Base-by-base conservation (phyloP, 2,888 invertebrate species). In the Hypercompe scribonia region DNA sequence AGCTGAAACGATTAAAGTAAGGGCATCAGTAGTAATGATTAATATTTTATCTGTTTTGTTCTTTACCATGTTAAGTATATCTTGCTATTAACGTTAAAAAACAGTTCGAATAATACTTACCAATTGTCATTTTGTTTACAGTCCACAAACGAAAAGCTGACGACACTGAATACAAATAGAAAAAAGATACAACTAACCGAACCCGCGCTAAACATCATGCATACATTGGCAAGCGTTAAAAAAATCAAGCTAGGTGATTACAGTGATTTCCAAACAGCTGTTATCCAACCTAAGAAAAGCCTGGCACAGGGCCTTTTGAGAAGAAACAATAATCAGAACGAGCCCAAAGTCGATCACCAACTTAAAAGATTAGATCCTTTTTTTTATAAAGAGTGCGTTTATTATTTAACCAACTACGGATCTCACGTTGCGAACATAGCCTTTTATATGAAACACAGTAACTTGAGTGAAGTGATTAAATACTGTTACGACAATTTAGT, bases 321-420 rank as follows among this genome's bases (percentile, higher is more conserved):
- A 42, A 83, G 94, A 54, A 93, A 91, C 75, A 94, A 92, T 70
- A 91, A 92, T 77, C 88, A 92, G 15, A 81, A 71, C 0, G 94
- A 95, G 79, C 87, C 90, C 0, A 96, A 95, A 87, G 70, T 88
- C 0, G 93, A 94, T 66, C 84, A 92, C 54, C 88, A 89, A 31
- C 86, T 86, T 28, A 93, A 92, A 80, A 91, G 90, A 81, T 87
- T 97, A 0, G 96, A 96, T 75, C 96, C 96, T 0, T 95, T 96
- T 80, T 96, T 96, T 80, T 97, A 97, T 84, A 97, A 97, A 76
- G 99, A 99, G 92, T 98, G 98, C 84, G 91, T 98, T 3, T 98
- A 97, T 90, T 99, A 99, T 90, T 94, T 99, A 5, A 96, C 96
- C 5, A 97, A 97, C 75, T 99, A 98, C 86, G 99, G 98, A 0